A percentile compares a stretch with the other conserved stretches of the same genome.
Conservation (phyloP, 2,797 vertebrate species). For the Parauchenoglanis ngamensis region DNA sequence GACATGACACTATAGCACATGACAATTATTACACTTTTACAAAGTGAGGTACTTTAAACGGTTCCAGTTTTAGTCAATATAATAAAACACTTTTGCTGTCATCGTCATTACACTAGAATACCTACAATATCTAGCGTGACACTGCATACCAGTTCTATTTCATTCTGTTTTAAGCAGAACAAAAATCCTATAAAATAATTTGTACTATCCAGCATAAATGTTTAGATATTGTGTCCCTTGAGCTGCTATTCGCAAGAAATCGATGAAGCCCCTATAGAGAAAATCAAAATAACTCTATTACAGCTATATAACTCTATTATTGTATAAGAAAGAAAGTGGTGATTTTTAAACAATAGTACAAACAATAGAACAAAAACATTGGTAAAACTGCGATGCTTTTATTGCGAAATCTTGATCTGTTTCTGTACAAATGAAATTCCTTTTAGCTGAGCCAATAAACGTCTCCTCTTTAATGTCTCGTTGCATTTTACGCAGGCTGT, state of each 20-base stretch:
- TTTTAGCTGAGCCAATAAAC: constrained; percentile 9
- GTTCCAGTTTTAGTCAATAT: constrained; percentile 9
- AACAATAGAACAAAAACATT: background rate
- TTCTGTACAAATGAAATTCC: background rate
- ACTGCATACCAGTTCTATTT: background rate
- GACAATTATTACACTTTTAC: constrained; percentile 19
- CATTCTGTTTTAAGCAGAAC: constrained; percentile 28
- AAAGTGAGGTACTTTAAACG: constrained; percentile 13
- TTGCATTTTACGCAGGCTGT: constrained; percentile 3
- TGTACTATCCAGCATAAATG: constrained; percentile 11
- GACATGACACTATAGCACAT: background rate
- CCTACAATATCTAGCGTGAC: background rate
- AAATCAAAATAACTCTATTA: constrained; percentile 12
- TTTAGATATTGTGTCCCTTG: constrained; percentile 5
- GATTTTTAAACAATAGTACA: background rate
- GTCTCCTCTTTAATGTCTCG: background rate
- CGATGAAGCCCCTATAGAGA: constrained; percentile 4
- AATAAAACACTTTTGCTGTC: constrained; percentile 1
- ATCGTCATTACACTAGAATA: constrained; percentile 20
- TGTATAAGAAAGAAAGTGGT: background rate
- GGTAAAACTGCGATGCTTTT: background rate
- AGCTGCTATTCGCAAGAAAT: constrained; percentile 15
- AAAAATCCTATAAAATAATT: constrained; percentile 1
- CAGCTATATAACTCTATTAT: background rate
- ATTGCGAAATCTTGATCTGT: background rate